Evolutionary conservation across 2,888 invertebrate genomes (phyloP).

Genomic region (Phortica magna): DNA sequence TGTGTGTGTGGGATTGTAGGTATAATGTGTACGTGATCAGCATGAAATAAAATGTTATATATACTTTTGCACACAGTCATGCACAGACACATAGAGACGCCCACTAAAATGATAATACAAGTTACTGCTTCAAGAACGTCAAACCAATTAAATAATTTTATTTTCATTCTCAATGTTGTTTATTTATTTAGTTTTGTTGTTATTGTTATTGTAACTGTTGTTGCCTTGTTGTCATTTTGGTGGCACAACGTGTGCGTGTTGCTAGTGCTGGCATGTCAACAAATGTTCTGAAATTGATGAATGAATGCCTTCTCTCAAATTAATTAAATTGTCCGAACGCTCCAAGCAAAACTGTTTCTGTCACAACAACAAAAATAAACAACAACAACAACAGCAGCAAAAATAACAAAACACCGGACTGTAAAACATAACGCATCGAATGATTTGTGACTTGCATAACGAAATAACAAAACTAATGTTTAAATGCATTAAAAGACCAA

Average conservation of each 20-base stretch:
- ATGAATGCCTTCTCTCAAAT: conserved; percentile 48
- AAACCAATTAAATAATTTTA: conserved; percentile 66
- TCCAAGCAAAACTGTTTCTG: conserved; percentile 28
- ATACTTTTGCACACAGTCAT: conserved; percentile 31
- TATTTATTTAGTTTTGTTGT: not conserved
- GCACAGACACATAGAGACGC: conserved; percentile 15
- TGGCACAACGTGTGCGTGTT: not conserved
- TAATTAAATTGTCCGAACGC: conserved; percentile 62
- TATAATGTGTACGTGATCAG: conserved; percentile 58
- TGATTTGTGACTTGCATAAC: not conserved
- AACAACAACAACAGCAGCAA: not conserved
- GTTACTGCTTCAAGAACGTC: conserved; percentile 36
- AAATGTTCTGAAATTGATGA: conserved; percentile 5
- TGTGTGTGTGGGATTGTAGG: conserved; percentile 55
- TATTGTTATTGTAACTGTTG: conserved; percentile 12
- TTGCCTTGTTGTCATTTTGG: conserved; percentile 11
- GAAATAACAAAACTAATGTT: too few relatives aligned
- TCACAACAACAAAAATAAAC: conserved; percentile 27
- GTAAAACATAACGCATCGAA: too few relatives aligned
- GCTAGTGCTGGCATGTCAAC: conserved; percentile 3
- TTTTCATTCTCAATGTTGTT: conserved; percentile 11
- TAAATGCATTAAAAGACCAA: too few relatives aligned
- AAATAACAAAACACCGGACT: too few relatives aligned
- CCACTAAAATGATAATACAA: conserved; percentile 22
- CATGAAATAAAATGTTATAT: conserved; percentile 46